Conservation (phyloP, 1,140 invertebrate species). For the Cyphomyrmex costatus region DNA sequence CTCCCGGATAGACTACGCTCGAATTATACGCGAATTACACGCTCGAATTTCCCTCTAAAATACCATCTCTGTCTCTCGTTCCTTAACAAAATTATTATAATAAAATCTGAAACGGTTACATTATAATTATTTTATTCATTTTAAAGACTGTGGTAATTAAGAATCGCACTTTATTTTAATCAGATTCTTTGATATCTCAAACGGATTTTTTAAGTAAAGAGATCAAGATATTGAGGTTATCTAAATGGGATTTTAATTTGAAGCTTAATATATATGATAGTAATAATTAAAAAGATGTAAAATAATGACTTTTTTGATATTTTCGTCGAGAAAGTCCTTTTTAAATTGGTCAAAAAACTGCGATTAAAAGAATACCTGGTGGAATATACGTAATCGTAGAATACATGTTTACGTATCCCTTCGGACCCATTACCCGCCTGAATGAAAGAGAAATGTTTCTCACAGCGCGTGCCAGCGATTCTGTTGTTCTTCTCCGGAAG, state of each 20-base stretch:
- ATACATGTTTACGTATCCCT: constrained; percentile 61
- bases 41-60: not conserved
- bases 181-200: not conserved
- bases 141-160: not conserved
- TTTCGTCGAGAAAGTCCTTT: not conserved
- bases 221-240: not conserved
- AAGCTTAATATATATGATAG: not conserved
- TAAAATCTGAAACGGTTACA: not conserved
- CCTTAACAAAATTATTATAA: not conserved
- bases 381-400: constrained; percentile 27
- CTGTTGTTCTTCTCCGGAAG: constrained; percentile 61
- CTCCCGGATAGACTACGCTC: not conserved
- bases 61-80: not conserved
- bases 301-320: not conserved
- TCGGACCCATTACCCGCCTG: constrained; percentile 49
- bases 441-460: constrained; percentile 75
- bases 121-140: not conserved
- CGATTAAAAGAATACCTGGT: not conserved
- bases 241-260: not conserved
- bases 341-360: not conserved
- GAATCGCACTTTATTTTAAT: not conserved
- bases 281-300: constrained; percentile 1
- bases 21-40: not conserved
- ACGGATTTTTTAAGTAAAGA: not conserved
- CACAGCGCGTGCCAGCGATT: constrained; percentile 68